Percentiles rank a stretch among this genome's conserved stretches.
phyloP scores from a whole-genome alignment of 2,888 invertebrate species.

The Griposia aprilina region DNA sequence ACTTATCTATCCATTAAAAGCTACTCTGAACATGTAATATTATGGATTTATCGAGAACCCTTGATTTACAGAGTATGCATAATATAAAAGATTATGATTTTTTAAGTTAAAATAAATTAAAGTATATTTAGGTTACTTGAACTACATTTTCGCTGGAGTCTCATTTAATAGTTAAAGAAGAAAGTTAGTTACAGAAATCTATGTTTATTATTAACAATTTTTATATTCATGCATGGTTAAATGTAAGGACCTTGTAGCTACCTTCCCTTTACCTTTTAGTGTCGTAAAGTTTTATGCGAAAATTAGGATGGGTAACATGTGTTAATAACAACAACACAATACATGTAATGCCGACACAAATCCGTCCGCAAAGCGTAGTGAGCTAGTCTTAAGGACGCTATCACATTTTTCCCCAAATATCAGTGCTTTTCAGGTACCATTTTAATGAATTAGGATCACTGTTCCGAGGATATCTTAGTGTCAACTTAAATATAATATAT shows the following conservation, averaged over 20 bases:
- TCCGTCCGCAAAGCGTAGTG: background rate
- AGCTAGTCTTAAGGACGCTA: background rate
- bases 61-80: background rate
- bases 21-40: background rate
- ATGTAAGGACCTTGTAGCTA: background rate
- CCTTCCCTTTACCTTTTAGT: background rate
- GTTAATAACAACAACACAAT: background rate
- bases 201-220: background rate
- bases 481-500: too few species aligned
- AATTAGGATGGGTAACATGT: background rate
- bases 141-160: background rate
- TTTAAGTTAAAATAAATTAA: background rate
- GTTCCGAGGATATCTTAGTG: too few species aligned
- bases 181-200: background rate
- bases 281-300: background rate
- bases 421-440: too few species aligned
- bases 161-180: background rate
- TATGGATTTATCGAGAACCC: background rate
- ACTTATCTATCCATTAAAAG: constrained; percentile 35
- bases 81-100: constrained; percentile 4
- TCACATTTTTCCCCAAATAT: too few species aligned
- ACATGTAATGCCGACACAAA: background rate
- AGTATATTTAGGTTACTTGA: background rate
- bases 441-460: too few species aligned
- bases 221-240: background rate